phyloP scores from a whole-genome alignment of 2,113 vertebrate genomes.

The Osmerus eperlanus region DNA sequence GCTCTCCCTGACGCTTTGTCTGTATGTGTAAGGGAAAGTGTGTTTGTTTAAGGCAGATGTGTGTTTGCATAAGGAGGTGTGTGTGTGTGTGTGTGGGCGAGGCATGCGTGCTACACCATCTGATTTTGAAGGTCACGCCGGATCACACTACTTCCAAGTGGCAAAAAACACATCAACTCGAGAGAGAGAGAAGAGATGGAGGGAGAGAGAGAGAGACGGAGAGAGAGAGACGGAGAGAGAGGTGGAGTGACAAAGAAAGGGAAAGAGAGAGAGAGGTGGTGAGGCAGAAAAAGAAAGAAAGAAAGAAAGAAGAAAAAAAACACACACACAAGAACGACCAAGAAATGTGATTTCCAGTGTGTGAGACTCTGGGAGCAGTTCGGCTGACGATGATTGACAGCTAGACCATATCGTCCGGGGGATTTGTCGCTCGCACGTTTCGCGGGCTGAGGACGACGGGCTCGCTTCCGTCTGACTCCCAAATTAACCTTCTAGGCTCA shows the following conservation, averaged over 20 bases:
- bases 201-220: conserved; percentile 34
- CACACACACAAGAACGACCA: conserved; percentile 56
- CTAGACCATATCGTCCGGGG: conserved; percentile 89
- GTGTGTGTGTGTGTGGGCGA: conserved; percentile 19
- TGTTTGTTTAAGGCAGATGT: conserved; percentile 57
- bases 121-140: conserved; percentile 97
- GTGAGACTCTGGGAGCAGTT: conserved; percentile 86
- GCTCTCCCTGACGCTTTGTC: conserved; percentile 4
- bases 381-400: conserved; percentile 98
- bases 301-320: conserved; percentile 59
- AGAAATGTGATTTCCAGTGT: conserved; percentile 99
- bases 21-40: conserved; percentile 19
- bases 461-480: conserved; percentile 99
- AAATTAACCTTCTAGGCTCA: conserved; percentile 99
- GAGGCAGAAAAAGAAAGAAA: conserved; percentile 49
- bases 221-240: conserved; percentile 24
- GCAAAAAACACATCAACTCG: conserved; percentile 98
- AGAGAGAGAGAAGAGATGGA: neutral
- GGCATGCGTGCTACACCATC: conserved; percentile 57
- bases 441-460: conserved; percentile 80
- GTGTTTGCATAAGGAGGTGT: conserved; percentile 37
- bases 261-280: conserved; percentile 42
- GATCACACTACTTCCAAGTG: conserved; percentile 97
- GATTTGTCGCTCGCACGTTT: conserved; percentile 83
- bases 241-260: conserved; percentile 38